A percentile compares a stretch with the other conserved stretches of the same genome.
Evolutionary conservation across 2,888 invertebrate genomes (phyloP).

Genomic region (Sylvicola cinctus): DNA sequence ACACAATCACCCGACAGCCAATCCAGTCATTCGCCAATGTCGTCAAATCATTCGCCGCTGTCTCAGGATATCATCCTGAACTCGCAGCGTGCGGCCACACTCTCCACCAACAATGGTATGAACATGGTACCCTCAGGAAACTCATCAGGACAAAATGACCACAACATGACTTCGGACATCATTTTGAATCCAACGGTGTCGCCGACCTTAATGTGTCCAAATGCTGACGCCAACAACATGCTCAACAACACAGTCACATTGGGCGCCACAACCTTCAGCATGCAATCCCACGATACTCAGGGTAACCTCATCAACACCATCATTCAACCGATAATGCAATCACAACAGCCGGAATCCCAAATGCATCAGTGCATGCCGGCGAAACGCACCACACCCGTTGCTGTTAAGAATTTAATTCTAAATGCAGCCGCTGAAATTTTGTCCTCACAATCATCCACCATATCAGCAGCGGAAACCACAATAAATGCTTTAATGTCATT

Average conservation of each 20-base stretch:
- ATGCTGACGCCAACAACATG: conserved; percentile 7
- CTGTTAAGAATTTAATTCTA: conserved; percentile 53
- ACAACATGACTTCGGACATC: conserved; percentile 30
- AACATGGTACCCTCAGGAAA: too few species aligned
- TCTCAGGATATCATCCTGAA: conserved; percentile 12
- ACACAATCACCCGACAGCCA: neutral
- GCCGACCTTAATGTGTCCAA: conserved; percentile 34
- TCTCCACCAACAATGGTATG: too few species aligned
- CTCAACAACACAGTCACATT: conserved; percentile 15
- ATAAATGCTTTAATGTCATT: conserved; percentile 12
- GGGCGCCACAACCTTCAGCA: conserved; percentile 16
- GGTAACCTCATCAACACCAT: conserved; percentile 22
- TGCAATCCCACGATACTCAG: conserved; percentile 20
- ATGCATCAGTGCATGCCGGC: too few species aligned
- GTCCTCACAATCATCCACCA: conserved; percentile 38
- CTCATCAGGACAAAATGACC: too few species aligned
- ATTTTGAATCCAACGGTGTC: conserved; percentile 39
- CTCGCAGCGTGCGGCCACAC: conserved; percentile 2
- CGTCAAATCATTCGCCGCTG: conserved; percentile 16
- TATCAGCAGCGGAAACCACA: conserved; percentile 25
- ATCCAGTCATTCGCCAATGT: conserved; percentile 13
- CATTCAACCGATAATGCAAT: conserved; percentile 9
- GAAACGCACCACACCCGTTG: conserved; percentile 28
- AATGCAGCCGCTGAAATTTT: conserved; percentile 52
- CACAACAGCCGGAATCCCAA: conserved; percentile 7